Conservation (phyloP, 2,797 vertebrate genomes). For the Typhlichthys eigenmanni region DNA sequence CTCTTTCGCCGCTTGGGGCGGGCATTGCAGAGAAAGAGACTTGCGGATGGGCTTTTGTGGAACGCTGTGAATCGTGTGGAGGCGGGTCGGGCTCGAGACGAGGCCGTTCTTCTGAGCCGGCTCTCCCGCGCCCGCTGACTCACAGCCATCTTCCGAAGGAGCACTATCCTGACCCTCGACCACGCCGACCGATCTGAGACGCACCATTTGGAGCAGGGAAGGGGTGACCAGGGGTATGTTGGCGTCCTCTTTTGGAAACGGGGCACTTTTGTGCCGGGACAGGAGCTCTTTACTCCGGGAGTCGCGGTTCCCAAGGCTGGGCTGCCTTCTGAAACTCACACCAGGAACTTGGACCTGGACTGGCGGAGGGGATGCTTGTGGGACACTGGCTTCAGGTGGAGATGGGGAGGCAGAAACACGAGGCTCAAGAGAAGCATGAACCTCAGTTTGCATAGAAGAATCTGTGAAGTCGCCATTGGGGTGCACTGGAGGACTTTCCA, state of each 20-base stretch:
- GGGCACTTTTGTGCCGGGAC: conserved; percentile 75
- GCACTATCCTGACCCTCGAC: conserved; percentile 58
- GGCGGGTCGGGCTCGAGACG: conserved; percentile 6
- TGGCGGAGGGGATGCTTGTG: conserved; percentile 43
- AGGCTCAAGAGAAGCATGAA: conserved; percentile 23
- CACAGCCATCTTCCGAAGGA: conserved; percentile 57
- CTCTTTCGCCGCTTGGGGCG: conserved; percentile 66
- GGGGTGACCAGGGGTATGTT: conserved; percentile 91
- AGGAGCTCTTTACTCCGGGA: conserved; percentile 75
- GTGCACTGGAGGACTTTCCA: conserved; percentile 22
- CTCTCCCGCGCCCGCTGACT: conserved; percentile 33
- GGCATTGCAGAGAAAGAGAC: conserved; percentile 78
- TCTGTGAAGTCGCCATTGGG: conserved; percentile 14
- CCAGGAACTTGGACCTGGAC: conserved; percentile 59
- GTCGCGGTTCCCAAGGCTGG: conserved; percentile 61
- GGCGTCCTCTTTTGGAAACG: conserved; percentile 85
- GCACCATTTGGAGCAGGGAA: conserved; percentile 95
- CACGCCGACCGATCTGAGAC: conserved; percentile 86
- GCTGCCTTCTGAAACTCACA: conserved; percentile 72
- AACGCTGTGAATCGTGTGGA: conserved; percentile 55
- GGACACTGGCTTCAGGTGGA: conserved; percentile 19
- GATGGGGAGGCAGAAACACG: conserved; percentile 24
- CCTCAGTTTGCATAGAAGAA: conserved; percentile 45
- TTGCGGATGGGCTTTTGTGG: conserved; percentile 92
- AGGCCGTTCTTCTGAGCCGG: conserved; percentile 43